Evolutionary conservation across 37 sponge, comb jelly and placozoan genomes (phyloP), one percentile per base, ranked within the genome.

Genomic region (Axinella damicornis): DNA sequence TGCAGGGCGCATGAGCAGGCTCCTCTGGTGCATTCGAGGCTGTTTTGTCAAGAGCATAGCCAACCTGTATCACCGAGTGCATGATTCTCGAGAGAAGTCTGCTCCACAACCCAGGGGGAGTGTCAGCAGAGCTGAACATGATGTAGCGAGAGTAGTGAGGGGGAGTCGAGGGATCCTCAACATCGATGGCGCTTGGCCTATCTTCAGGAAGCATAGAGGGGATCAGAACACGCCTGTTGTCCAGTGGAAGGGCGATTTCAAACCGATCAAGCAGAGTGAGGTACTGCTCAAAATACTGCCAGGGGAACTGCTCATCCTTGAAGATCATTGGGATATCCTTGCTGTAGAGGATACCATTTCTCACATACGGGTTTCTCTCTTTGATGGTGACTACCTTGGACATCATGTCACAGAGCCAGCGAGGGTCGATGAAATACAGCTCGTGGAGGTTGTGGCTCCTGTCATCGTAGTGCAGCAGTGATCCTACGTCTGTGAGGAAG

Each of bases 361-460:
- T 74, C 19, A 92, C 57, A 46, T 78, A 92, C 18, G 87, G 87
- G 72, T 91, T 95, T 71, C 74, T 81, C 74, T 90, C 90, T n/a
- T 77, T 75, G 64, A 95, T 82, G 2, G 93, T 92, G 34, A 92
- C 84, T 13, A 95, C 62, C 14, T 81, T 88, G n/a, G 93, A 85
- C 88, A 95, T 95, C 88, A 95, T 80, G 61, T 95, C 83, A 65
- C 92, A 89, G n/a, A 93, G 78, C 94, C 94, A 93, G 36, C 72
- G 72, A 15, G 94, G 94, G 46, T 93, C 86, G 65, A 85, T 63
- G 59, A 93, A 93, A 72, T 85, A 84, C 32, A 93, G 78, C 58
- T 93, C 87, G 57, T 80, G 55, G 18, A 93, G 83, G 40, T 84
- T 71, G 79, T 78, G 71, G 25, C 77, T 76, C 14, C 85, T 71